Base-by-base conservation (phyloP, 23 tunicate genomes). In the Halocynthia roretzi region DNA sequence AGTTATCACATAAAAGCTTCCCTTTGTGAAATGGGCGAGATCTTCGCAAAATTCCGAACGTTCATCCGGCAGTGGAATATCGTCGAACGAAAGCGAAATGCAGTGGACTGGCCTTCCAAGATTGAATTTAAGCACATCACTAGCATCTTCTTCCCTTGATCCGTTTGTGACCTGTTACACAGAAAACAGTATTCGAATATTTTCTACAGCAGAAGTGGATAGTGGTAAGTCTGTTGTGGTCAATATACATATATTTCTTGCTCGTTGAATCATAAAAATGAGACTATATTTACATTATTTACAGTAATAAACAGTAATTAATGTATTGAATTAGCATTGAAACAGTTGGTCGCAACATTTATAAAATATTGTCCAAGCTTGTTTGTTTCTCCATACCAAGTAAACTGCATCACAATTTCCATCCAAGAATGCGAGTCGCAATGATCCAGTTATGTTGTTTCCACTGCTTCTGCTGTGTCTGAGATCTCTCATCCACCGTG, bases 41-140 rank as follows among this genome's bases (percentile, higher is more conserved):
- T 92, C 86, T 80, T 92, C 92, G 10, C 89, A 78, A 70, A 85
- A 92, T 7, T 71, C 61, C 55, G 62, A 50, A 7, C 86, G 74
- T 9, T 70, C 21, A 22, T 65, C 21, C 6, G 92, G 85, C 50
- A 77, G 49, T 20, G 79, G 80, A 15, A 62, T 85, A 12, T 81
- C 10, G 10, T 85, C 74, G 50, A 68, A 81, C 51, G 80, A 86
- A 22, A 92, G 87, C 5, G 86, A 68, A 0, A 92, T 78, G 68
- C 90, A 82, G 68, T 92, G 98, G 21, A 92, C 81, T 6, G 98
- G 98, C 17, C 94, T 80, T 10, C 94, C 94, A 2, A 51, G 64
- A 65, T 83, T 77, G 14, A 71, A 77, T 77, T 72, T 87, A 11
- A 69, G 68, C 6, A 82, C 65, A 54, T 66, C 67, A 57, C 72